Evolutionary conservation across 2,888 invertebrate genomes (phyloP).

Genomic region (Microdon myrmicae): DNA sequence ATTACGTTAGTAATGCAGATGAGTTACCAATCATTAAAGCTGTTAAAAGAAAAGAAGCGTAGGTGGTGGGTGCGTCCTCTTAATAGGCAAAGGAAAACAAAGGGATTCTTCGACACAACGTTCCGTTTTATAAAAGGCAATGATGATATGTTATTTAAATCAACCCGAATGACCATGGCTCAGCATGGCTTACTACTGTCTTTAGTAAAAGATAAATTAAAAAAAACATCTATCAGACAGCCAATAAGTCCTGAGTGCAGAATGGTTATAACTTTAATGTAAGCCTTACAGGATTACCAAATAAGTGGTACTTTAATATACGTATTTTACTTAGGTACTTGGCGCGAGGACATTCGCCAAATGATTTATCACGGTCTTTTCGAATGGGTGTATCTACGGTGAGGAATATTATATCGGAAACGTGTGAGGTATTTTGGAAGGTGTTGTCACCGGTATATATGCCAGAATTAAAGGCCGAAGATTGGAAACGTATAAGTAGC

Average conservation of each 20-base stretch:
- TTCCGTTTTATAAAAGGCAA: conserved; percentile 1
- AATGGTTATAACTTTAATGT: conserved; percentile 19
- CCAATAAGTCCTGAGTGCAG: conserved; percentile 13
- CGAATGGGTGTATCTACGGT: conserved; percentile 20
- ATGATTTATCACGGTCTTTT: conserved; percentile 13
- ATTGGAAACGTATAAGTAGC: conserved; percentile 8
- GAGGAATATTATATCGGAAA: conserved; percentile 19
- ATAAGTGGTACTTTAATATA: not conserved
- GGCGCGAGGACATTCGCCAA: conserved; percentile 3
- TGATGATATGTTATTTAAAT: conserved; percentile 8
- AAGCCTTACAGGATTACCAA: conserved; percentile 1
- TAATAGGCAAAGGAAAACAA: too few relatives aligned
- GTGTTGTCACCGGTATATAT: conserved; percentile 17
- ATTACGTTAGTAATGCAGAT: too few relatives aligned
- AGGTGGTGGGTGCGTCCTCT: too few relatives aligned
- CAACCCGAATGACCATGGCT: not conserved
- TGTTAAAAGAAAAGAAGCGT: too few relatives aligned
- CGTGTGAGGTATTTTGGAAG: conserved; percentile 19
- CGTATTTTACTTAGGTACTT: conserved; percentile 8
- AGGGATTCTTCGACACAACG: conserved; percentile 4
- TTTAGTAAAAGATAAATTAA: not conserved
- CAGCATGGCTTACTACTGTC: conserved; percentile 1
- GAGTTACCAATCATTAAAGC: too few relatives aligned
- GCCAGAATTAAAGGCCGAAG: conserved; percentile 6
- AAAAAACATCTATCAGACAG: conserved; percentile 13